Evolutionary conservation across 2,797 vertebrate species (phyloP).

Genomic region (Girardinus metallicus): DNA sequence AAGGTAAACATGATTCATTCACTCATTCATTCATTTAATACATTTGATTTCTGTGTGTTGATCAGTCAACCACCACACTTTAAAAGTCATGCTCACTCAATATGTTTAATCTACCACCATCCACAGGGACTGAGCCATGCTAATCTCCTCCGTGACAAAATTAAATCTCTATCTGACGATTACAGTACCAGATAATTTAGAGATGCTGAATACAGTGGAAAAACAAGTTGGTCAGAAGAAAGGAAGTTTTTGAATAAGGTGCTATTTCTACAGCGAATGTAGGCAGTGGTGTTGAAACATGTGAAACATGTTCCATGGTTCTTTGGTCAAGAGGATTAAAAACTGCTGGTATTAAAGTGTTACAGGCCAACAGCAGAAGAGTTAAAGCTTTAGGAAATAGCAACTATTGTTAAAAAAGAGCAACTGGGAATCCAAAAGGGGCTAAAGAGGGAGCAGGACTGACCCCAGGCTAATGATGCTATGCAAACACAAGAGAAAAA

Average conservation of each 20-base stretch:
- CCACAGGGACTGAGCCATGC: not conserved
- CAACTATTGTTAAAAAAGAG: slow-evolving; percentile 71
- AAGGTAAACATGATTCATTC: not conserved
- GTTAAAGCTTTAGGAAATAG: slow-evolving; percentile 75
- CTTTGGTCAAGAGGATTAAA: slow-evolving; percentile 80
- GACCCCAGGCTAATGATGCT: slow-evolving; percentile 81
- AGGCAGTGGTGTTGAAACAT: slow-evolving; percentile 43
- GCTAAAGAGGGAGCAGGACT: slow-evolving; percentile 63
- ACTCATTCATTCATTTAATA: not conserved
- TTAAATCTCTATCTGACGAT: not conserved
- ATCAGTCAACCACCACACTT: not conserved
- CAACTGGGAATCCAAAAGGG: slow-evolving; percentile 68
- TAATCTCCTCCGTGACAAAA: not conserved
- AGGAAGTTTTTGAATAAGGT: slow-evolving; percentile 19
- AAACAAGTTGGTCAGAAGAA: not conserved
- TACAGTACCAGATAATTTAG: not conserved
- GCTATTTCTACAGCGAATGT: slow-evolving; percentile 27
- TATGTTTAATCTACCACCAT: not conserved
- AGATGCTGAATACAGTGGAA: not conserved
- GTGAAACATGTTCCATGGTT: slow-evolving; percentile 66
- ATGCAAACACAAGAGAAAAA: slow-evolving; percentile 55
- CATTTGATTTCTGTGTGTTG: not conserved
- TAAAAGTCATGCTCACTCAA: not conserved
- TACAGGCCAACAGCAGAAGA: slow-evolving; percentile 69
- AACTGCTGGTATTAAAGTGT: slow-evolving; percentile 71